These are phyloP conservation scores for Tilapia sparmanii DNA, from an alignment of 2,113 vertebrate species.

Conservation along the genomic window DNA sequence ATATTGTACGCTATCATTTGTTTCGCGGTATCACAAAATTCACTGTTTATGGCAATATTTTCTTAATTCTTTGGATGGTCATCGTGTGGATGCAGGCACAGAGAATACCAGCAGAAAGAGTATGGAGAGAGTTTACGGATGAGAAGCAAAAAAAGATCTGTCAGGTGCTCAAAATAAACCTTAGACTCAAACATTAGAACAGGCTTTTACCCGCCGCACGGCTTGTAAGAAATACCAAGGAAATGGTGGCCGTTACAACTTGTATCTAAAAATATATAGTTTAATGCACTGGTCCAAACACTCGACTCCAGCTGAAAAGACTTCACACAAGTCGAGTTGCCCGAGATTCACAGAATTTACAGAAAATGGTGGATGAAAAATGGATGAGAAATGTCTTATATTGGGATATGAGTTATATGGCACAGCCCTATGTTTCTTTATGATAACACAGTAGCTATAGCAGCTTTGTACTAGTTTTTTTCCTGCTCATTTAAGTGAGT, in stretches of 20 bases:
- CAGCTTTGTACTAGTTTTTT: neutral
- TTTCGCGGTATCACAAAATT: neutral
- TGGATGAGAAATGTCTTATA: neutral
- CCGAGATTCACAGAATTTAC: neutral
- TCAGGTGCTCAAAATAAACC: neutral
- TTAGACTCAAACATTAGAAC: neutral
- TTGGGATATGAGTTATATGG: neutral
- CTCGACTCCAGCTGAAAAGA: neutral
- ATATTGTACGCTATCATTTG: neutral
- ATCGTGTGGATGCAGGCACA: neutral
- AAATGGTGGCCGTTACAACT: neutral
- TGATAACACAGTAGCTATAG: neutral
- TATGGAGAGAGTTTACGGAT: neutral
- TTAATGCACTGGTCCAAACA: neutral
- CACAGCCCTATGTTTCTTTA: neutral
- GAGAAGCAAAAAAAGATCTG: neutral
- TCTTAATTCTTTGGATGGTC: neutral
- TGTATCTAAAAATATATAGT: neutral
- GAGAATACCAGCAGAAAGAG: neutral
- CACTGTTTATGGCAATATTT: neutral
- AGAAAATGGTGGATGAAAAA: neutral
- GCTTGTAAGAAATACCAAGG: neutral
- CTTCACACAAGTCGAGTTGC: neutral
- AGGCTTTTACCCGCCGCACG: accelerated
- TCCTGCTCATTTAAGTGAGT: neutral